These are phyloP conservation scores for Streblospio benedicti DNA, from an alignment of 1,140 invertebrate genomes.

Conservation along the genomic window DNA sequence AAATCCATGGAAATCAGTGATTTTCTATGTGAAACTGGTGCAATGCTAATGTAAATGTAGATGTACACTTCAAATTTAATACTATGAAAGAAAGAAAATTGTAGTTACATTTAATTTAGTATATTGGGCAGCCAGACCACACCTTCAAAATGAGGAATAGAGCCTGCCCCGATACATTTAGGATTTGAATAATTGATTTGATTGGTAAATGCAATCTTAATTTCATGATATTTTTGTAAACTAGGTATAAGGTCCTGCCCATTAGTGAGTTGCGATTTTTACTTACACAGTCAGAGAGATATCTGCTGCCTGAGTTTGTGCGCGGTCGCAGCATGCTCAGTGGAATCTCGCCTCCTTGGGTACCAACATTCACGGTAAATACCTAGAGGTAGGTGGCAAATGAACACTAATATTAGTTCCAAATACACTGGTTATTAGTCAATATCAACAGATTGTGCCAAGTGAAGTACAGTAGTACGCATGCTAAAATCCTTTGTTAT, in stretches of 20 bases:
- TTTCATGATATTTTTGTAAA: not conserved
- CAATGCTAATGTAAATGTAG: no score
- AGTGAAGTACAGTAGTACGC: not conserved
- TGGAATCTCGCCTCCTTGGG: slow-evolving; percentile 4
- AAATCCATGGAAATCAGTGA: no score
- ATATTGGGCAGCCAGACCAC: not conserved
- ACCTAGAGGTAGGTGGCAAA: slow-evolving; percentile 8
- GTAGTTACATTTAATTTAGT: not conserved
- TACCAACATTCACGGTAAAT: not conserved
- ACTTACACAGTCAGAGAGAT: slow-evolving; percentile 37
- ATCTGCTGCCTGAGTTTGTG: slow-evolving; percentile 32
- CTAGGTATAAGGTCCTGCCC: not conserved
- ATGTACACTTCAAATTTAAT: no score
- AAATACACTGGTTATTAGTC: slow-evolving; percentile 5
- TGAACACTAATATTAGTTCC: not conserved
- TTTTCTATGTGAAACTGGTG: no score
- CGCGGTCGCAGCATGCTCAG: slow-evolving; percentile 23
- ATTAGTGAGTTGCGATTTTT: not conserved
- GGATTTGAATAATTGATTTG: not conserved
- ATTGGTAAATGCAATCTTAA: not conserved
- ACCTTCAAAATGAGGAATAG: not conserved
- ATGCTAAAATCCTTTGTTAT: not conserved
- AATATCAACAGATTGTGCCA: not conserved
- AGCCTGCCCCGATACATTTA: not conserved
- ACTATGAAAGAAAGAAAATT: slow-evolving; percentile 11